These are phyloP conservation scores for Adoxophyes honmai DNA, from an alignment of 1,140 invertebrate genomes.

Conservation along the genomic window DNA sequence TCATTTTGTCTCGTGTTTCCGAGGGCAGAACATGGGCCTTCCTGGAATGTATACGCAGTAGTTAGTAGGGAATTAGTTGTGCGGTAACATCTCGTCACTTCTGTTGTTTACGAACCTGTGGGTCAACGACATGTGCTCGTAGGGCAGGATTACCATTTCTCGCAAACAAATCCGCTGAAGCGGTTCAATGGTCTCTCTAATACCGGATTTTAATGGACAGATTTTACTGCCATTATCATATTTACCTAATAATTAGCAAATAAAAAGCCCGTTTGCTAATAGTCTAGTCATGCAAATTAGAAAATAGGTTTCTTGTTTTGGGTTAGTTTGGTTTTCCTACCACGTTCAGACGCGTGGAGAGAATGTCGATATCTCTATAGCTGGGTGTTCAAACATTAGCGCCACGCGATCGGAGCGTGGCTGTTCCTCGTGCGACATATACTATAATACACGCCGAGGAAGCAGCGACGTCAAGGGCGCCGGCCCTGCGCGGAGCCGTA, in stretches of 20 bases:
- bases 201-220: not conserved
- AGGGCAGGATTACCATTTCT: not conserved
- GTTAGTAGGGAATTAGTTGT: too few species aligned
- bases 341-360: too few species aligned
- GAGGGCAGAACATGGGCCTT: too few species aligned
- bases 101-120: too few species aligned
- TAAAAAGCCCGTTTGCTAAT: not conserved
- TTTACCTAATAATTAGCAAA: conserved; percentile 7
- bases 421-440: not conserved
- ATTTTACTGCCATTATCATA: not conserved
- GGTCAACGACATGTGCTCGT: not conserved
- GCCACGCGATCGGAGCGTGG: not conserved
- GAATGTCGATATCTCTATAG: too few species aligned
- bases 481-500: conserved; percentile 4
- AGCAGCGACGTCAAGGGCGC: conserved; percentile 1
- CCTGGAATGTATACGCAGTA: too few species aligned
- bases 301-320: too few species aligned
- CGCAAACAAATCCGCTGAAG: not conserved
- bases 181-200: not conserved
- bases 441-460: not conserved
- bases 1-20: too few species aligned
- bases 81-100: too few species aligned
- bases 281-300: not conserved
- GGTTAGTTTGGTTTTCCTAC: too few species aligned
- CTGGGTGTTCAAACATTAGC: too few species aligned